Conservation (phyloP, 2,888 invertebrate species). For the Mimumesa dahlbomi region DNA sequence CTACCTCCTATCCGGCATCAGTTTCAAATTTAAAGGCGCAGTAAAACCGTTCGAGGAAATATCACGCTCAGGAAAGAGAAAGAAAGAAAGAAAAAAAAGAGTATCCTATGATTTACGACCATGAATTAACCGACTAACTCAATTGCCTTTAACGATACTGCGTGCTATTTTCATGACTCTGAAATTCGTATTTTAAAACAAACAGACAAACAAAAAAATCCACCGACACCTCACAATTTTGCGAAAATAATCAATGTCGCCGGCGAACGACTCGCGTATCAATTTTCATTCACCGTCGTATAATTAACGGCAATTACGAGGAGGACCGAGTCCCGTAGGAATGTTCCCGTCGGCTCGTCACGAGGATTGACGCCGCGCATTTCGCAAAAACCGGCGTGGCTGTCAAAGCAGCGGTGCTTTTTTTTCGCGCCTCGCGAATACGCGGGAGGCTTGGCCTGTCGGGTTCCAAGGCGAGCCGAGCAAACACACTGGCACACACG, state of each 20-base stretch:
- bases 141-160: no score
- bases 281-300: no score
- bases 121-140: constrained; percentile 28
- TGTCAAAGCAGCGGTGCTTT: constrained; percentile 21
- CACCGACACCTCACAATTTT: no score
- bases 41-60: constrained; percentile 39
- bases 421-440: constrained; percentile 17
- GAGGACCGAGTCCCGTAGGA: neutral
- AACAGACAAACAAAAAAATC: no score
- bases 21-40: constrained; percentile 55
- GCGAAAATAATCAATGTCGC: no score
- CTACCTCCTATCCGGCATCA: constrained; percentile 36
- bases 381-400: neutral
- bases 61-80: constrained; percentile 18
- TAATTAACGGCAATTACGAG: no score
- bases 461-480: constrained; percentile 20
- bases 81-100: constrained; percentile 20
- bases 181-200: no score
- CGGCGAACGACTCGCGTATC: no score
- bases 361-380: neutral
- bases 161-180: no score
- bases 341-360: constrained; percentile 2
- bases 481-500: constrained; percentile 55
- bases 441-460: constrained; percentile 34
- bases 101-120: constrained; percentile 37